Evolutionary conservation across 2,113 vertebrate genomes (phyloP), one percentile per base, ranked within the genome.

Genomic region (Pardalotus punctatus): DNA sequence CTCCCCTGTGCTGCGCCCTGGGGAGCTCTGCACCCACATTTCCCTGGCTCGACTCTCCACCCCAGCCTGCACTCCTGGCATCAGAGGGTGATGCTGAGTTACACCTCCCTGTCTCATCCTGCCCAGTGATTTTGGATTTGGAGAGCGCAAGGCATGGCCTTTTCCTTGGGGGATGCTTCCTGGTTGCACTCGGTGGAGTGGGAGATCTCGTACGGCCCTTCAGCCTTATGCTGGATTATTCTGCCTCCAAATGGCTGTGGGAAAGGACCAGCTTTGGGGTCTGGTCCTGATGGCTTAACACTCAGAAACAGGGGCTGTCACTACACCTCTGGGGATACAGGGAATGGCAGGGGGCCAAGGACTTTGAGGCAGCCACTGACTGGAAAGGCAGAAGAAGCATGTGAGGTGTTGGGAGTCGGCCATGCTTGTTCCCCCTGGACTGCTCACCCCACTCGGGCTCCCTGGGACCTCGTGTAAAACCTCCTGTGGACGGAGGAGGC

Each of bases 321-420:
- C 51, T 54, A 53, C 20, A 70, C 29, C 42, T 95, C 80, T 60
- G 65, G 95, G 60, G n/a, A 77, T 25, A 60, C 58, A 43, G 79
- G 74, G 57, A 90, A 90, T 1, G 45, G 72, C 88, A 77, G 71
- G 82, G 73, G 48, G 27, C 14, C 14, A 9, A 72, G 96, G 89
- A 51, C 56, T 95, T 89, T 57, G 56, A 35, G 71, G 76, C 81
- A 81, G 80, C 50, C 36, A 45, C 36, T 0, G 0, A 56, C 64
- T 60, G 3, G 5, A 21, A 77, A 93, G 96, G 93, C 95, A 97
- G 93, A 93, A 97, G 93, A 93, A 97, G 89, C 94, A 88, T 62
- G 76, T 47, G 73, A 95, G 96, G 95, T 66, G 93, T 73, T 61
- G 56, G 85, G 81, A 93, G 15, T 47, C 85, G 91, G 88, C 85